Evolutionary conservation across 2,888 invertebrate genomes (phyloP).

Genomic region (Mechanitis messenoides): DNA sequence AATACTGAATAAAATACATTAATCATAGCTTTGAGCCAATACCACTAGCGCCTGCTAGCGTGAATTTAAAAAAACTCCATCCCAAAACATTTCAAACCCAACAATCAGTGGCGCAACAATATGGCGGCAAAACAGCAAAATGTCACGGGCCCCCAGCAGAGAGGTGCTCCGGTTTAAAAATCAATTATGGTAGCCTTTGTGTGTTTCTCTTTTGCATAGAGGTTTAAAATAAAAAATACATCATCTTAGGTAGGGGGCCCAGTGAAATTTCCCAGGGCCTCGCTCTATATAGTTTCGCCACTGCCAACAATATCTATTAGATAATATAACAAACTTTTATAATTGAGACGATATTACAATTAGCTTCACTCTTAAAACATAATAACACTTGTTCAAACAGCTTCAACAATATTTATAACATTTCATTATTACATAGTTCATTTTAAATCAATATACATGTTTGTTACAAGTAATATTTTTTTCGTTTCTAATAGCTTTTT

Average conservation of each 20-base stretch:
- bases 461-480: slow-evolving; percentile 48
- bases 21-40: slow-evolving; percentile 22
- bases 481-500: slow-evolving; percentile 45
- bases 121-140: too few species aligned
- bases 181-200: too few species aligned
- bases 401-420: slow-evolving; percentile 42
- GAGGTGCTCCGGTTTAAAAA: too few species aligned
- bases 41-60: slow-evolving; percentile 22
- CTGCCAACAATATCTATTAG: background rate
- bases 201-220: too few species aligned
- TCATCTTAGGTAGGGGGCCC: too few species aligned
- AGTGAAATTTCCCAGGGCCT: too few species aligned
- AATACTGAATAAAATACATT: slow-evolving; percentile 54
- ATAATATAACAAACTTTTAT: background rate
- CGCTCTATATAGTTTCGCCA: too few species aligned
- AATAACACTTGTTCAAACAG: slow-evolving; percentile 70
- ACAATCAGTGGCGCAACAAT: too few species aligned
- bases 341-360: background rate
- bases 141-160: too few species aligned
- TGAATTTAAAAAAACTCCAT: background rate
- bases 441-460: slow-evolving; percentile 44
- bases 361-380: slow-evolving; percentile 61
- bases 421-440: slow-evolving; percentile 52
- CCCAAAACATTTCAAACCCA: too few species aligned
- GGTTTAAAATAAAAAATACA: too few species aligned